Evolutionary conservation across 2,113 vertebrate genomes (phyloP).

Genomic region (Girardinichthys multiradiatus): DNA sequence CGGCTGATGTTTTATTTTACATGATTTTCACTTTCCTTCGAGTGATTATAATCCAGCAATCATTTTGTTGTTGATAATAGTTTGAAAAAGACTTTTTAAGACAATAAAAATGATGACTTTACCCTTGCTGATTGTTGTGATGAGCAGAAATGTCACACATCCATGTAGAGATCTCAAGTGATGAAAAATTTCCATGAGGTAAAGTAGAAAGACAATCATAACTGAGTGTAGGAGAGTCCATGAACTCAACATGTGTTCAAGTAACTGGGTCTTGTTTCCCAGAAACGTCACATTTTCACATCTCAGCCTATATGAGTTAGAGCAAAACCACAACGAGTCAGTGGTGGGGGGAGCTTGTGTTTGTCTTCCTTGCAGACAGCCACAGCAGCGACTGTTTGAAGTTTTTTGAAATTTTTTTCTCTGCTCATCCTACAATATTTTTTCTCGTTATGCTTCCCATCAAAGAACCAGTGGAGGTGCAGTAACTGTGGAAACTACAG

Average conservation of each 20-base stretch:
- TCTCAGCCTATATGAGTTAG: slow-evolving; percentile 22
- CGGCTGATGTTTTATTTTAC: slow-evolving; percentile 13
- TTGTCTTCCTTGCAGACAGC: slow-evolving; percentile 9
- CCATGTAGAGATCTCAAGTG: slow-evolving; percentile 19
- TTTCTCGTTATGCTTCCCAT: neutral
- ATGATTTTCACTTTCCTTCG: slow-evolving; percentile 11
- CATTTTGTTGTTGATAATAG: neutral
- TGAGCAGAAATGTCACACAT: slow-evolving; percentile 47
- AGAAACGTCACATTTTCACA: slow-evolving; percentile 66
- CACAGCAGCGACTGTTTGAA: slow-evolving; percentile 33
- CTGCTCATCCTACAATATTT: neutral
- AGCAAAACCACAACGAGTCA: slow-evolving; percentile 47
- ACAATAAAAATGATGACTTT: slow-evolving; percentile 20
- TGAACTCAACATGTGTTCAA: slow-evolving; percentile 37
- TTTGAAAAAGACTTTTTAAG: neutral
- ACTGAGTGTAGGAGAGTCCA: slow-evolving; percentile 5
- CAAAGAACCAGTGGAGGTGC: slow-evolving; percentile 1
- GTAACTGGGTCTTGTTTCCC: slow-evolving; percentile 36
- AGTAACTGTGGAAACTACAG: slow-evolving; percentile 17
- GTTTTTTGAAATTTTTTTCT: slow-evolving; percentile 2
- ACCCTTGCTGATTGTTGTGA: slow-evolving; percentile 47
- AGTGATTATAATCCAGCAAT: neutral
- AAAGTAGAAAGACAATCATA: slow-evolving; percentile 15
- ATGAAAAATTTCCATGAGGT: slow-evolving; percentile 50
- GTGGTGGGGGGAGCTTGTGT: slow-evolving; percentile 29